A percentile compares a stretch with the other conserved stretches of the same genome.
These are phyloP conservation scores for Diaphora mendica DNA, from an alignment of 2,888 invertebrate genomes.

Conservation along the genomic window DNA sequence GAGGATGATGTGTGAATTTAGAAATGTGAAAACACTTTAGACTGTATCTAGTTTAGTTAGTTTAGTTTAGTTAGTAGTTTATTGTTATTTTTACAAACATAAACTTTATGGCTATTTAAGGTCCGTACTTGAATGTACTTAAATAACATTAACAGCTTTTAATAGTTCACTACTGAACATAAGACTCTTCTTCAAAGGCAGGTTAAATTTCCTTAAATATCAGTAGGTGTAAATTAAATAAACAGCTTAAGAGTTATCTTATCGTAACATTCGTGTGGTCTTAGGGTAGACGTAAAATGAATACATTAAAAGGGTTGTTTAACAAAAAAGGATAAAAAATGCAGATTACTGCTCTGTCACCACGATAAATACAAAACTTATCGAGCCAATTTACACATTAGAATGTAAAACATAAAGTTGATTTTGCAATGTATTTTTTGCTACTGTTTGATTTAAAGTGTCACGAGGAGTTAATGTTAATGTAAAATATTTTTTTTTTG, in stretches of 20 bases:
- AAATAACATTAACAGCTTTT: too few relatives aligned
- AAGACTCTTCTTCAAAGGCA: too few relatives aligned
- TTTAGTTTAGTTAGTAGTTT: too few relatives aligned
- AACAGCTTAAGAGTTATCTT: constrained; percentile 20
- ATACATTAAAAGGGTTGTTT: constrained; percentile 39
- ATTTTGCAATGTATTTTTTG: constrained; percentile 1
- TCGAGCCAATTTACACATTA: constrained; percentile 20
- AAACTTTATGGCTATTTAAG: too few relatives aligned
- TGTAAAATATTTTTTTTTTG: constrained; percentile 43
- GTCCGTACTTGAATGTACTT: too few relatives aligned
- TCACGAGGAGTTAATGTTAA: constrained; percentile 40
- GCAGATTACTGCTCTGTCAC: constrained; percentile 27
- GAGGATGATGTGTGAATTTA: too few relatives aligned
- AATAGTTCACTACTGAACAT: too few relatives aligned
- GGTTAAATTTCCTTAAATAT: not conserved
- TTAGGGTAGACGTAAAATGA: constrained; percentile 29
- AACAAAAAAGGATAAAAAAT: constrained; percentile 31
- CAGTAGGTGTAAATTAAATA: constrained; percentile 8
- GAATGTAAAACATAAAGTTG: rapidly evolving
- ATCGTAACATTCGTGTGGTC: constrained; percentile 18
- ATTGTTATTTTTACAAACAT: too few relatives aligned
- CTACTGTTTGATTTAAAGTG: constrained; percentile 35
- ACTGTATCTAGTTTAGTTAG: too few relatives aligned
- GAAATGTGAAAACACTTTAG: too few relatives aligned
- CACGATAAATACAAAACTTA: constrained; percentile 15